Evolutionary conservation across 1,140 invertebrate species (phyloP).

Genomic region (Polyergus mexicanus): DNA sequence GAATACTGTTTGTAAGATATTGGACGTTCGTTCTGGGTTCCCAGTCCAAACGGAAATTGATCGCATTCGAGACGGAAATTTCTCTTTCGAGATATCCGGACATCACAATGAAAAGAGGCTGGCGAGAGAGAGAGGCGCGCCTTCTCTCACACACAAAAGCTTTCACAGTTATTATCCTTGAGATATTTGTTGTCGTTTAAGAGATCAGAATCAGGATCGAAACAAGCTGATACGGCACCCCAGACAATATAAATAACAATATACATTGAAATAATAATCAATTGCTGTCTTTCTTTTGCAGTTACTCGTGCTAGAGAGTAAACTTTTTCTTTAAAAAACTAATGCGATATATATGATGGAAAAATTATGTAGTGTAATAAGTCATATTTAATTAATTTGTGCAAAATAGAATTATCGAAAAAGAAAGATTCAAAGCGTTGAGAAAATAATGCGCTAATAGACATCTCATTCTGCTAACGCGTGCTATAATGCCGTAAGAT

Average conservation of each 20-base stretch:
- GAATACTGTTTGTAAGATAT: background rate
- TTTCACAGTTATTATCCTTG: conserved; percentile 84
- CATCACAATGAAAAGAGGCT: conserved; percentile 19
- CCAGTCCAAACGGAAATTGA: conserved; percentile 34
- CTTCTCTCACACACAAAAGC: conserved; percentile 69
- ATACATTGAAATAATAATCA: background rate
- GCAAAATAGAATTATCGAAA: background rate
- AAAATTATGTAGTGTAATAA: background rate
- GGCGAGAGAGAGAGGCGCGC: conserved; percentile 69
- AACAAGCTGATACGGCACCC: background rate
- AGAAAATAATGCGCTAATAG: background rate
- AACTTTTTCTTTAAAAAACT: background rate
- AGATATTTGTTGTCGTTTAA: conserved; percentile 80
- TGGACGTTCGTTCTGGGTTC: background rate
- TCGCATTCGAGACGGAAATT: conserved; percentile 62
- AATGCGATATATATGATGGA: background rate
- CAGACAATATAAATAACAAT: background rate
- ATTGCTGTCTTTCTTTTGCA: background rate
- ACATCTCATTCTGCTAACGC: background rate
- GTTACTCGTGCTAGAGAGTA: background rate
- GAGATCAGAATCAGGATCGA: conserved; percentile 72
- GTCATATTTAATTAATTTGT: background rate
- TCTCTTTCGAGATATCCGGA: conserved; percentile 64
- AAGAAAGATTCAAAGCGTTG: background rate
- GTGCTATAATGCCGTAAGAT: background rate